Conservation (phyloP, 2,888 invertebrate genomes). For the Rotaria macrura region DNA sequence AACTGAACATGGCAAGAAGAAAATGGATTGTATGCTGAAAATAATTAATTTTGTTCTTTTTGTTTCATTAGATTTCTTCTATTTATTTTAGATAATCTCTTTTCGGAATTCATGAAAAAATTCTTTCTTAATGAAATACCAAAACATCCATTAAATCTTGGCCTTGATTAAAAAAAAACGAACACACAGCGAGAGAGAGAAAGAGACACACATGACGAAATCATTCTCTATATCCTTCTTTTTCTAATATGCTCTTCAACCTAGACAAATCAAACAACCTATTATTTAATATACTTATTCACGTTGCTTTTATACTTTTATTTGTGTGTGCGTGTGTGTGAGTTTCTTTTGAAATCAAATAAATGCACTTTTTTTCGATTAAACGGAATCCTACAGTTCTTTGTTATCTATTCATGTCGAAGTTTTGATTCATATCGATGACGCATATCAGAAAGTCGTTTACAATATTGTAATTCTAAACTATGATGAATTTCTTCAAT, state of each 20-base stretch:
- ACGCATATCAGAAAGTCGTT: neutral
- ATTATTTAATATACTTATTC: neutral
- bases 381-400: neutral
- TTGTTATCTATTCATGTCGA: neutral
- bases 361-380: neutral
- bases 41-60: too few relatives aligned
- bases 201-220: neutral
- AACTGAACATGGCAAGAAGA: slow-evolving; percentile 31
- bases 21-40: slow-evolving; percentile 25
- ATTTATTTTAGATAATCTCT: slow-evolving; percentile 25
- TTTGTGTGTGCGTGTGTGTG: neutral
- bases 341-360: neutral
- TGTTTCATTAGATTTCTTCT: neutral
- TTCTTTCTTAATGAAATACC: slow-evolving; percentile 30
- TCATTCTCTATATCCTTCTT: neutral
- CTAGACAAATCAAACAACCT: neutral
- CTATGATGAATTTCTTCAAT: neutral
- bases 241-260: neutral
- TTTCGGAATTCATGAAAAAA: slow-evolving; percentile 33
- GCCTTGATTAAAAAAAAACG: slow-evolving; percentile 24
- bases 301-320: neutral
- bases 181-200: too few relatives aligned
- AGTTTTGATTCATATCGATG: neutral
- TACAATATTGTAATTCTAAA: neutral
- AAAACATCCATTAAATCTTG: slow-evolving; percentile 32